A percentile compares a stretch with the other conserved stretches of the same genome.
phyloP scores from a whole-genome alignment of 1,140 invertebrate species.

The Cataglyphis hispanica region DNA sequence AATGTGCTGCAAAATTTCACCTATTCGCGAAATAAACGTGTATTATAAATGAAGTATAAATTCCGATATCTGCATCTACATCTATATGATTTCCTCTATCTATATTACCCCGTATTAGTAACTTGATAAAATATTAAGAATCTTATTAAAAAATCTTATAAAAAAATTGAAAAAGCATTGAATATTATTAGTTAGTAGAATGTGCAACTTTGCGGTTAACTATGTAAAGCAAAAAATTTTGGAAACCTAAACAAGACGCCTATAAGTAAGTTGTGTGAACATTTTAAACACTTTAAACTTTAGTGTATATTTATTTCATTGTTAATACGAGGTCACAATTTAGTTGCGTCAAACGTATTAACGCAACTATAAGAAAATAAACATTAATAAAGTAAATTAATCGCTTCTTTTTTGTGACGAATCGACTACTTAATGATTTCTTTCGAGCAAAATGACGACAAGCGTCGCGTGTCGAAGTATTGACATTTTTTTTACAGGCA shows the following conservation, averaged over 20 bases:
- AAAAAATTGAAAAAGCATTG: too few relatives aligned
- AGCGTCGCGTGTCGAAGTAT: not conserved
- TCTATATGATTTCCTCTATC: too few relatives aligned
- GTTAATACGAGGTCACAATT: not conserved
- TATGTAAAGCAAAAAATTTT: not conserved
- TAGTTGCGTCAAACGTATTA: not conserved
- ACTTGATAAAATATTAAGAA: not conserved
- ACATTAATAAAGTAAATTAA: not conserved
- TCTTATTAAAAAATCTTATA: not conserved
- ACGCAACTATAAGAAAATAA: slow-evolving; percentile 1
- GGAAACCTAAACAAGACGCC: not conserved
- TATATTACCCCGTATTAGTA: too few relatives aligned
- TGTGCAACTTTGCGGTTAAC: too few relatives aligned
- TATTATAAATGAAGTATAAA: not conserved
- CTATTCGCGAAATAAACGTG: not conserved
- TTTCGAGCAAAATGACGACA: not conserved
- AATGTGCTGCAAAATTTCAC: not conserved
- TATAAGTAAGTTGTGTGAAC: too few relatives aligned
- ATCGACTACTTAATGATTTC: not conserved
- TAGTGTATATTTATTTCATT: not conserved
- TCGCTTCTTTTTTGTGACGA: not conserved
- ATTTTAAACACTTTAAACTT: not conserved
- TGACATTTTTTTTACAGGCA: not conserved
- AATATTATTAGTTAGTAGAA: slow-evolving; percentile 1
- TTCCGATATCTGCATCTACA: not conserved